Base-by-base conservation (phyloP, 2,888 invertebrate genomes). In the Ormyrus pomaceus region DNA sequence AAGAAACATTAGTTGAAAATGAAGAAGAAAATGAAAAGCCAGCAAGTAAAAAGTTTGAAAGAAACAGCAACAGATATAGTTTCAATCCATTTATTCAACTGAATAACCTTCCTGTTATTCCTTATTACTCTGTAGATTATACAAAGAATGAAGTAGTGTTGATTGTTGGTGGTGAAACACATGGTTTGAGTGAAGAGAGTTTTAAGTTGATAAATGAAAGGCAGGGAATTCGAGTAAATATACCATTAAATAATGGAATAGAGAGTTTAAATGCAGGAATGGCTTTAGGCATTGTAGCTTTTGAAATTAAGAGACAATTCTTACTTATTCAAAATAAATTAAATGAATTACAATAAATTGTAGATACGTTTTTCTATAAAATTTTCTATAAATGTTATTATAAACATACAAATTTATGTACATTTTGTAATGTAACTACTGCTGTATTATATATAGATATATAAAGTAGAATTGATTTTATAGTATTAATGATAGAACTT, bases 111-210 rank as follows among this genome's bases (percentile, higher is more conserved):
- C 94, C 94, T 46, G 88, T 93, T 53, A 81, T 93, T 65, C 94
- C 95, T 53, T 96, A 96, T 88, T 94, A 93, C 87, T 88, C 92
- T 70, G 89, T 94, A 0, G 91, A 94, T 85, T 95, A 93, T 89
- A 87, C 91, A 2, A 85, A 90, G 48, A 88, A 91, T 68, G 89
- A 92, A 48, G 92, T 94, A 50, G 93, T 95, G 51, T 89, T 98
- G 5, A 92, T 98, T 55, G 92, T 98, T 84, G 97, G 98, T 11
- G 98, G 98, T 8, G 98, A 98, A 91, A 97, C 97, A 7, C 94
- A 95, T 89, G 97, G 98, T 0, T 92, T 98, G n/a, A 96, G 96
- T 91, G 88, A 92, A 34, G 93, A 95, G 48, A 95, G 96, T 6
- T 94, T 94, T 86, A 69, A 94, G 83, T 92, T 96, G 81, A 93